phyloP scores from a whole-genome alignment of 2,888 invertebrate genomes.

The Sinodicranocentrus sp. region DNA sequence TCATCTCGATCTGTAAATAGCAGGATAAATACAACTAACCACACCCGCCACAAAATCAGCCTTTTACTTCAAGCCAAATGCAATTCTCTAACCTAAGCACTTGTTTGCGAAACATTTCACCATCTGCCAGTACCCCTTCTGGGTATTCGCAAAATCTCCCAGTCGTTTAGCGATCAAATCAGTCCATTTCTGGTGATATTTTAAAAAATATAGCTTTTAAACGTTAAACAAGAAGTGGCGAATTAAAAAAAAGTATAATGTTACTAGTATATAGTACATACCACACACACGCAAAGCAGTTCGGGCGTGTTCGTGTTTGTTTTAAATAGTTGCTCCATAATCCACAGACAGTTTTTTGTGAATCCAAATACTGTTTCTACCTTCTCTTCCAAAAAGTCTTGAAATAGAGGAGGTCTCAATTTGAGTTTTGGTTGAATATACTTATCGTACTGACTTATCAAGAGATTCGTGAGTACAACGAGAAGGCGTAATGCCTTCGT shows the following conservation, averaged over 20 bases:
- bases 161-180: constrained; percentile 28
- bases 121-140: constrained; percentile 15
- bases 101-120: constrained; percentile 2
- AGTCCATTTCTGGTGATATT: constrained; percentile 46
- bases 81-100: constrained; percentile 25
- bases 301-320: not conserved
- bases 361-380: not conserved
- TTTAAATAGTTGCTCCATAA: constrained; percentile 11
- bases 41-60: not conserved
- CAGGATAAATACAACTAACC: not conserved
- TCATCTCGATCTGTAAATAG: constrained; percentile 29
- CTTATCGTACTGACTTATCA: constrained; percentile 17
- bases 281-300: constrained; percentile 37
- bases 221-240: not conserved
- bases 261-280: constrained; percentile 16
- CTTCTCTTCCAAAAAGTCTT: constrained; percentile 47
- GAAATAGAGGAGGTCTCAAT: constrained; percentile 47
- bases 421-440: constrained; percentile 18
- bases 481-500: constrained; percentile 29
- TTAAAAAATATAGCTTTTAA: not conserved
- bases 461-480: constrained; percentile 24
- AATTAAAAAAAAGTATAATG: not conserved
- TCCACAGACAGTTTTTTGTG: not conserved
- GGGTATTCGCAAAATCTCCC: not conserved
- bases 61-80: not conserved